Percentiles rank a stretch among this genome's conserved stretches.
Conservation (phyloP, 2,888 invertebrate genomes). For the Eledone cirrhosa region DNA sequence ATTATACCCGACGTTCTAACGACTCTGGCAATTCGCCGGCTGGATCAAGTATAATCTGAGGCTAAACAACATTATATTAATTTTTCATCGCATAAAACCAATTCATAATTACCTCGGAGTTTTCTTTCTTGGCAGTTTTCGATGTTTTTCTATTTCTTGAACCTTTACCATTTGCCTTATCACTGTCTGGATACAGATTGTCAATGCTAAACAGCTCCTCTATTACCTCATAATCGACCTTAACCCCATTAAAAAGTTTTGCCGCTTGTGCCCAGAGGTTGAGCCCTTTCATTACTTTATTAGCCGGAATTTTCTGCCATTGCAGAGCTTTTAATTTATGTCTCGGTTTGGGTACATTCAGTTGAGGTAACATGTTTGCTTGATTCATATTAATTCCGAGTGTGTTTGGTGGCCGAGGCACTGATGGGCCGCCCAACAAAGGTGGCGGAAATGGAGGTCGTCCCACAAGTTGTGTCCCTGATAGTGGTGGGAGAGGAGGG, state of each 20-base stretch:
- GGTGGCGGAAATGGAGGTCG: constrained; percentile 45
- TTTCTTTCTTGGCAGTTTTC: constrained; percentile 59
- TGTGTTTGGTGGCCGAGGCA: constrained; percentile 47
- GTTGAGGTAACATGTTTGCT: constrained; percentile 56
- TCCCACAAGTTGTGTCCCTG: constrained; percentile 38
- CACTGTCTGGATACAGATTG: constrained; percentile 33
- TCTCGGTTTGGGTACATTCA: constrained; percentile 88
- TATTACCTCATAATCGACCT: constrained; percentile 62
- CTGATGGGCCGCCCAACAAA: constrained; percentile 39
- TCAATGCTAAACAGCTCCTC: constrained; percentile 62
- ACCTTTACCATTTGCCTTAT: constrained; percentile 33
- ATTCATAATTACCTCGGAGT: constrained; percentile 51
- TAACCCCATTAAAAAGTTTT: constrained; percentile 53
- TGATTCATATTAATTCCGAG: constrained; percentile 34
- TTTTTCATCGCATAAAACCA: no score
- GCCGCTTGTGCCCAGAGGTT: constrained; percentile 86
- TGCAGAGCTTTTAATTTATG: constrained; percentile 97
- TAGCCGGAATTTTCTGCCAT: constrained; percentile 92
- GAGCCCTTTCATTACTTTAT: constrained; percentile 79
- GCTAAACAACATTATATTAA: no score
- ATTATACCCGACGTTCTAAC: no score
- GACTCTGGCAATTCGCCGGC: no score
- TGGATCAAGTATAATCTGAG: no score
- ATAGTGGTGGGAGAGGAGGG: constrained; percentile 60
- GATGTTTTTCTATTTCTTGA: constrained; percentile 36